Conservation (phyloP, 2,797 vertebrate genomes). For the Mionectes olivaceus region DNA sequence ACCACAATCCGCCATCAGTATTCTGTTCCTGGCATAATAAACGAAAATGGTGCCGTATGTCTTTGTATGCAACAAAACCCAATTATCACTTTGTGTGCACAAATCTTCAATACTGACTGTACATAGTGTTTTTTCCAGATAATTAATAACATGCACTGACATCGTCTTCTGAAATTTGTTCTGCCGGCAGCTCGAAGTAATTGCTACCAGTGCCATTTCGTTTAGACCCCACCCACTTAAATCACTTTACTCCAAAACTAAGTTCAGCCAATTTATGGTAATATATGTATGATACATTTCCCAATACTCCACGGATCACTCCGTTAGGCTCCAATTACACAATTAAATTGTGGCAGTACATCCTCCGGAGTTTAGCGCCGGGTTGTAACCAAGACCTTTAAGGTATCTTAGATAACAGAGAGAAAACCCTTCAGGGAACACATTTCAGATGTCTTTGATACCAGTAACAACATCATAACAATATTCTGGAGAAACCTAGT, state of each 20-base stretch:
- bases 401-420: neutral
- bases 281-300: neutral
- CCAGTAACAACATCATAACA: neutral
- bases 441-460: neutral
- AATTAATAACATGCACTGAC: neutral
- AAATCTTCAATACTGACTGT: neutral
- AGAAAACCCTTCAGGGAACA: neutral
- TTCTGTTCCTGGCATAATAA: neutral
- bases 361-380: neutral
- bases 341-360: neutral
- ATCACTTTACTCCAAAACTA: constrained; percentile 6
- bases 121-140: neutral
- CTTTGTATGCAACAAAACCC: neutral
- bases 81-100: neutral
- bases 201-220: neutral
- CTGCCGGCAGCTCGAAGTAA: neutral
- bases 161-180: neutral
- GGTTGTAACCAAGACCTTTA: neutral
- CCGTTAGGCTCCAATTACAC: neutral
- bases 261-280: neutral
- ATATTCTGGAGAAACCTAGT: neutral
- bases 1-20: neutral
- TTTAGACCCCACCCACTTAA: constrained; percentile 9
- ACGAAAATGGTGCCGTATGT: neutral
- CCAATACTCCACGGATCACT: neutral